A percentile compares a stretch with the other conserved stretches of the same genome.
phyloP scores from a whole-genome alignment of 2,888 invertebrate species.

The Ectemnius continuus region DNA sequence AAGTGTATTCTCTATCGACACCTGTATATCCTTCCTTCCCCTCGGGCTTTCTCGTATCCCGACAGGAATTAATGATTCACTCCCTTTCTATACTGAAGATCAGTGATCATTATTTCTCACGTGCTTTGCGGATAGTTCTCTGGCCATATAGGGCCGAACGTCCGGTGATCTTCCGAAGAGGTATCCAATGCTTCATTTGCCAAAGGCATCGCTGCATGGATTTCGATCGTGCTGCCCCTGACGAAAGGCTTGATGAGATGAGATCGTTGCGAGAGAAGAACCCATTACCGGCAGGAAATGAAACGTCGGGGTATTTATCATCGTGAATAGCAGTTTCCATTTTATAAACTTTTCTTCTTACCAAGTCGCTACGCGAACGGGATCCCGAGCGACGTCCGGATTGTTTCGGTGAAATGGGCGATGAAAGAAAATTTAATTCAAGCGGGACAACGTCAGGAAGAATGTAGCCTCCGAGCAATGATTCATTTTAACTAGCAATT shows the following conservation, averaged over 20 bases:
- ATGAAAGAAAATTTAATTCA: conserved; percentile 24
- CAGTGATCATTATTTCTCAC: conserved; percentile 45
- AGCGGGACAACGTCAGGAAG: conserved; percentile 8
- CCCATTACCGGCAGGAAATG: conserved; percentile 64
- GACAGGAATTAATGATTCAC: conserved; percentile 41
- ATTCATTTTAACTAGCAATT: conserved; percentile 4
- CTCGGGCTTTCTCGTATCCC: conserved; percentile 43
- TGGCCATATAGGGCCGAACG: background rate
- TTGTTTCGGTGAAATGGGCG: conserved; percentile 13
- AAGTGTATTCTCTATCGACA: conserved; percentile 30
- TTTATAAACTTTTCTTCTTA: conserved; percentile 14
- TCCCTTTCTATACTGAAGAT: conserved; percentile 35
- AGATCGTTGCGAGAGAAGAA: conserved; percentile 47
- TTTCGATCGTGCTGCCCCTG: background rate
- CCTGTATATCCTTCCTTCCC: conserved; percentile 41
- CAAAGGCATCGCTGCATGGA: background rate
- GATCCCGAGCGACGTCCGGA: conserved; percentile 18
- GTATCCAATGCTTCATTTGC: conserved; percentile 3
- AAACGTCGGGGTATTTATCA: conserved; percentile 62
- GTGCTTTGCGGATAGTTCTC: conserved; percentile 22
- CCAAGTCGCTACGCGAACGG: background rate
- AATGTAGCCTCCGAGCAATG: background rate
- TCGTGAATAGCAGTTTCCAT: conserved; percentile 37
- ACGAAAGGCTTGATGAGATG: conserved; percentile 46
- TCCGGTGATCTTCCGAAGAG: background rate